Conservation (phyloP, 2,797 vertebrate genomes). For the Lophotriccus pileatus region DNA sequence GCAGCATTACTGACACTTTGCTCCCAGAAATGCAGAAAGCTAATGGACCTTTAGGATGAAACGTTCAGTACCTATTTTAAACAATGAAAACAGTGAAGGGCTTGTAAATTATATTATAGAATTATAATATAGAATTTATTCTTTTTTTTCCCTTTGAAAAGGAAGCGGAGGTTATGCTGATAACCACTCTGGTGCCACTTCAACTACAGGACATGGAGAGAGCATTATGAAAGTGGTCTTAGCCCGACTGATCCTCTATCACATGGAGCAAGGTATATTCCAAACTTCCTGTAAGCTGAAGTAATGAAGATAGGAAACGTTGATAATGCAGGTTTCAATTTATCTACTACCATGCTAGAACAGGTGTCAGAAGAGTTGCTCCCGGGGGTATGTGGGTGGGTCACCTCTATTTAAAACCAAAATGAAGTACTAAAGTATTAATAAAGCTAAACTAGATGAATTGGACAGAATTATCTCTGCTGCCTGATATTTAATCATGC, state of each 20-base stretch:
- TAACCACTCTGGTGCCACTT: conserved; percentile 85
- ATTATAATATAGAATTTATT: too few species aligned
- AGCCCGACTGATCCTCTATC: conserved; percentile 86
- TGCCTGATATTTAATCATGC: not conserved
- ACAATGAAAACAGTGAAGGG: not conserved
- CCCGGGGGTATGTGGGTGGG: not conserved
- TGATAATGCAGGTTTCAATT: not conserved
- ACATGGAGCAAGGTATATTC: conserved; percentile 90
- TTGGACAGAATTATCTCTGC: not conserved
- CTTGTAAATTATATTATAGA: not conserved
- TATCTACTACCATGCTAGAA: not conserved
- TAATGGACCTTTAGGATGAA: not conserved
- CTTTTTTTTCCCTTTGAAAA: conserved; percentile 45
- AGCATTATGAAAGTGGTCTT: conserved; percentile 93
- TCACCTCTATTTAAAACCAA: not conserved
- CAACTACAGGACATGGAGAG: conserved; percentile 93
- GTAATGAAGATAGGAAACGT: not conserved
- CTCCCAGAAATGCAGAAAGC: not conserved
- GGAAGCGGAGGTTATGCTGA: conserved; percentile 93
- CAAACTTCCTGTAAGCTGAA: not conserved
- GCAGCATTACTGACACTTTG: not conserved
- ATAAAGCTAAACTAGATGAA: not conserved
- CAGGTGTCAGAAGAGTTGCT: not conserved
- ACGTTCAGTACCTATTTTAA: not conserved
- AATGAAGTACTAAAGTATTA: not conserved